Evolutionary conservation across 1,140 invertebrate genomes (phyloP).

Genomic region (Augochlora pura): DNA sequence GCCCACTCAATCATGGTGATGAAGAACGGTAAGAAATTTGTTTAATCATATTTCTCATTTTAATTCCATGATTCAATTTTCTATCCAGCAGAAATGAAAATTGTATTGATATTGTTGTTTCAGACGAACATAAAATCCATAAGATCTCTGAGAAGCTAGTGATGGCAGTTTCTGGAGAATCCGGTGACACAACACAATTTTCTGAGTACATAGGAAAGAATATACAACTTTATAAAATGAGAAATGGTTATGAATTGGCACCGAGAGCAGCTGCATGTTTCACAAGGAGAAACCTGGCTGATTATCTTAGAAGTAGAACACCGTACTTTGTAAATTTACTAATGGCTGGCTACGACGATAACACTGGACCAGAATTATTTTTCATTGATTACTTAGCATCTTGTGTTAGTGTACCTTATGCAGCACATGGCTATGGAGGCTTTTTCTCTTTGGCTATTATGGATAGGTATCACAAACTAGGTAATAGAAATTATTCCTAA

Average conservation of each 20-base stretch:
- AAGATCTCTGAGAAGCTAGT: slow-evolving; percentile 94
- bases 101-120: slow-evolving; percentile 65
- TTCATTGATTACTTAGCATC: slow-evolving; percentile 97
- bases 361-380: slow-evolving; percentile 89
- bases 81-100: neutral
- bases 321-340: slow-evolving; percentile 93
- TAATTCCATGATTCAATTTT: neutral
- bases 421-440: slow-evolving; percentile 97
- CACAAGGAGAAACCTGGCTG: slow-evolving; percentile 95
- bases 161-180: slow-evolving; percentile 96
- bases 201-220: slow-evolving; percentile 99
- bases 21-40: slow-evolving; percentile 88
- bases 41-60: too few species aligned
- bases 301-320: slow-evolving; percentile 93
- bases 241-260: slow-evolving; percentile 98
- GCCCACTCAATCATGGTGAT: slow-evolving; percentile 95
- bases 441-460: slow-evolving; percentile 95
- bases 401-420: slow-evolving; percentile 92
- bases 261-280: slow-evolving; percentile 95
- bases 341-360: slow-evolving; percentile 93
- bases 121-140: slow-evolving; percentile 97
- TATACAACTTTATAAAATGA: slow-evolving; percentile 99
- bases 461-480: slow-evolving; percentile 93
- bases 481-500: slow-evolving; percentile 76
- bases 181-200: slow-evolving; percentile 98